A percentile compares a stretch with the other conserved stretches of the same genome.
Evolutionary conservation across 2,888 invertebrate genomes (phyloP).

Genomic region (Antitype chi): DNA sequence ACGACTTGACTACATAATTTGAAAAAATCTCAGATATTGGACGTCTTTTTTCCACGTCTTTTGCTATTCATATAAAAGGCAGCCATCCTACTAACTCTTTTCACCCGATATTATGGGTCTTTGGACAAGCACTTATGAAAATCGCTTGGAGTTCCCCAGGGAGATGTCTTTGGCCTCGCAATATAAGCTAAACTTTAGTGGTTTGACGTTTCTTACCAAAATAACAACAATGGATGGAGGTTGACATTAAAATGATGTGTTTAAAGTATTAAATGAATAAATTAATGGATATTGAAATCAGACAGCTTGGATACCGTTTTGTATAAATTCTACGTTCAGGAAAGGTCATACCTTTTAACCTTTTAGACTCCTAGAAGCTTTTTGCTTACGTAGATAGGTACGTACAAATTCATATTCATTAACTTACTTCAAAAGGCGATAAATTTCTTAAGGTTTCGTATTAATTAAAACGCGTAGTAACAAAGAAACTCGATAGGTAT

Average conservation of each 20-base stretch:
- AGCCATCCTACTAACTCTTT: not conserved
- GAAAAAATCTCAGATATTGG: not conserved
- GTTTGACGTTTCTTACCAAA: not conserved
- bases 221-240: not conserved
- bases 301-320: not conserved
- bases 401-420: not conserved
- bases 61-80: not conserved
- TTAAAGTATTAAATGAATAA: too few species aligned
- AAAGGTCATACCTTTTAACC: slow-evolving; percentile 3
- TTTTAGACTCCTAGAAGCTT: not conserved
- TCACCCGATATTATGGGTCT: not conserved
- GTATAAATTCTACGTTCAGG: not conserved
- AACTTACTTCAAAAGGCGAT: not conserved
- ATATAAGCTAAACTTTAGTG: not conserved
- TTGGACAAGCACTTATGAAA: slow-evolving; percentile 1
- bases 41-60: not conserved
- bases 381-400: not conserved
- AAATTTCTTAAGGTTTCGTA: slow-evolving; percentile 37
- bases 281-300: too few species aligned
- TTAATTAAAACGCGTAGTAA: slow-evolving; percentile 17
- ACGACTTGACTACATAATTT: slow-evolving; percentile 4
- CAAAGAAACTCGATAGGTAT: slow-evolving; percentile 48
- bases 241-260: too few species aligned
- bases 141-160: slow-evolving; percentile 12
- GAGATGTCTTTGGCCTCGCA: not conserved